Conservation (phyloP, 1,140 invertebrate species). For the Cryptotermes secundus region DNA sequence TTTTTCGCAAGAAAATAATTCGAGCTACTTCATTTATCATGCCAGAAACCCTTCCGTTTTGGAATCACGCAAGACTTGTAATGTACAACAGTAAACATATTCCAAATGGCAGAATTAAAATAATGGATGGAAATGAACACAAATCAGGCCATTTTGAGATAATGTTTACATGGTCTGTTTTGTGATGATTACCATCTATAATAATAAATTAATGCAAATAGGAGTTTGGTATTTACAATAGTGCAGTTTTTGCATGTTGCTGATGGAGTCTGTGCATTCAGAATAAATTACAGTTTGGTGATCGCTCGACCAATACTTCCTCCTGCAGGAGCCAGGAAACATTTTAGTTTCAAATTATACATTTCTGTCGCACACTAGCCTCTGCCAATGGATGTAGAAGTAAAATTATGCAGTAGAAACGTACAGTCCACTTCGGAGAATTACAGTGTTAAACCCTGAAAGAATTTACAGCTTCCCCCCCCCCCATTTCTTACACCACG, state of each 20-base stretch:
- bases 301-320: not conserved
- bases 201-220: not conserved
- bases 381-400: too few species aligned
- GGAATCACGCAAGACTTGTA: not conserved
- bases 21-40: not conserved
- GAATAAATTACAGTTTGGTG: not conserved
- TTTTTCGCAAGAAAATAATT: not conserved
- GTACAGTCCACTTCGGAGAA: too few species aligned
- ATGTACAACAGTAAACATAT: not conserved
- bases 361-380: too few species aligned
- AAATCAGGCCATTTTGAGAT: conserved; percentile 15
- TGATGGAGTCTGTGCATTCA: not conserved
- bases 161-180: not conserved
- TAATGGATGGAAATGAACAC: not conserved
- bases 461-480: too few species aligned
- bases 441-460: too few species aligned
- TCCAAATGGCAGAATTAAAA: not conserved
- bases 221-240: not conserved
- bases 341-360: not conserved
- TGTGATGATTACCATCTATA: not conserved
- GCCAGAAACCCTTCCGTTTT: not conserved
- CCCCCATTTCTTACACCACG: too few species aligned
- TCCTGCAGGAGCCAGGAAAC: not conserved
- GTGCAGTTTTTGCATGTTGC: not conserved
- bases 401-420: too few species aligned